Evolutionary conservation across 1,140 invertebrate species (phyloP).

Genomic region (Drosophila ficusphila): DNA sequence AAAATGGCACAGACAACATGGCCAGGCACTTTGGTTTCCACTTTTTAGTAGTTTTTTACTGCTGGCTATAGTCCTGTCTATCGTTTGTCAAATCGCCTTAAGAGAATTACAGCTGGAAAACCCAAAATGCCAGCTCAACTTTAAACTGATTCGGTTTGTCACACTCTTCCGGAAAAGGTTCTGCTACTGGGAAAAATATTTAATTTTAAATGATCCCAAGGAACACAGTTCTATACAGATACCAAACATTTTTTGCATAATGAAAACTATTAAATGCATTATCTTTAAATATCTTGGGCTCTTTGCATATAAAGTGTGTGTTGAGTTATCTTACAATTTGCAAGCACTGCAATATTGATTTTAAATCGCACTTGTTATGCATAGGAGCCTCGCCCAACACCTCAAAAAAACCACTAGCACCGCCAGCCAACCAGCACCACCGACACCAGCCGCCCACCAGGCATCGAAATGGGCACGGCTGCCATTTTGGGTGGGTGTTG

Average conservation of each 20-base stretch:
- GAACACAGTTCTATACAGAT: no score
- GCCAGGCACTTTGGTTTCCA: slow-evolving; percentile 11
- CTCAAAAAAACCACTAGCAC: slow-evolving; percentile 10
- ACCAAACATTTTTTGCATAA: no score
- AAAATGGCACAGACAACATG: slow-evolving; percentile 68
- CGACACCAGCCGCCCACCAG: slow-evolving; percentile 20
- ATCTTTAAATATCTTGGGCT: not conserved
- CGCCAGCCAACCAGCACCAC: slow-evolving; percentile 1
- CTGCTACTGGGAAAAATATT: not conserved
- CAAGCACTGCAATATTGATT: slow-evolving; percentile 13
- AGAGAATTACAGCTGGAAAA: slow-evolving; percentile 36
- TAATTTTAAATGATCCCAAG: no score
- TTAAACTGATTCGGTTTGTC: slow-evolving; percentile 42
- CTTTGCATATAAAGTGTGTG: slow-evolving; percentile 13
- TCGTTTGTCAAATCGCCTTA: slow-evolving; percentile 69
- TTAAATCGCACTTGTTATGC: slow-evolving; percentile 59
- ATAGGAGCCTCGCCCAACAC: slow-evolving; percentile 48
- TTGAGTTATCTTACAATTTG: not conserved
- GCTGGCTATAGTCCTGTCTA: slow-evolving; percentile 16
- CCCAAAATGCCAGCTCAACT: slow-evolving; percentile 6
- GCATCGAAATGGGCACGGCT: slow-evolving; percentile 57
- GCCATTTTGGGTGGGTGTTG: slow-evolving; percentile 78
- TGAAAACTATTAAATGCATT: no score
- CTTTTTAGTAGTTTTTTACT: slow-evolving; percentile 20
- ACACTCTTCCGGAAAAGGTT: not conserved